A percentile compares a stretch with the other conserved stretches of the same genome.
These are phyloP conservation scores for Coptotermes formosanus DNA, from an alignment of 1,140 invertebrate genomes.

Conservation along the genomic window DNA sequence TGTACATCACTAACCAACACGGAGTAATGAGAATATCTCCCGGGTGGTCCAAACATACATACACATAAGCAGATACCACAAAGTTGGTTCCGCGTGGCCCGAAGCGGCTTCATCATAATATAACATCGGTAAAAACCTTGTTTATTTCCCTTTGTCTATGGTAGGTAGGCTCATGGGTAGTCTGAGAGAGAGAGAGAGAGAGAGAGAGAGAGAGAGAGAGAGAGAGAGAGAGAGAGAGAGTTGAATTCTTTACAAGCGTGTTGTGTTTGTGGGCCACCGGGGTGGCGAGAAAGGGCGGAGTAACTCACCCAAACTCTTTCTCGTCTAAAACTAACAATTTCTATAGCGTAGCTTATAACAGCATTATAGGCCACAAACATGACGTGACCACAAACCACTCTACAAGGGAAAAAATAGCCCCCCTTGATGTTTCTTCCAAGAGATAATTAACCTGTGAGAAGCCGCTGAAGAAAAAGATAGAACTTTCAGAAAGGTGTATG, in stretches of 20 bases:
- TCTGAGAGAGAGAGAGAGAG: too few relatives aligned
- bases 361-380: conserved; percentile 12
- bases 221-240: too few relatives aligned
- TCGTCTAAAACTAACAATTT: conserved; percentile 27
- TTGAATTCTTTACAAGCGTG: background rate
- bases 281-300: conserved; percentile 34
- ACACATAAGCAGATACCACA: background rate
- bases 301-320: conserved; percentile 4
- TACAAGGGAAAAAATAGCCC: background rate
- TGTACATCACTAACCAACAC: conserved; percentile 10
- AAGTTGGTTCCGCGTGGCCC: conserved; percentile 11
- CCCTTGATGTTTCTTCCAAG: background rate
- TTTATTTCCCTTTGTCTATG: conserved; percentile 31
- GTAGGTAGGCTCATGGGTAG: too few relatives aligned
- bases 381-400: background rate
- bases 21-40: conserved; percentile 27
- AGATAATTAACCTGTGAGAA: conserved; percentile 24
- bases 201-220: too few relatives aligned
- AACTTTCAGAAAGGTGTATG: background rate
- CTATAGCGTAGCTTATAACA: conserved; percentile 23
- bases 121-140: conserved; percentile 33
- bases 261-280: conserved; percentile 30
- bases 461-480: background rate
- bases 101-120: conserved; percentile 12
- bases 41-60: conserved; percentile 30